Conservation (phyloP, 2,113 vertebrate species). For the Crotalus viridis region DNA sequence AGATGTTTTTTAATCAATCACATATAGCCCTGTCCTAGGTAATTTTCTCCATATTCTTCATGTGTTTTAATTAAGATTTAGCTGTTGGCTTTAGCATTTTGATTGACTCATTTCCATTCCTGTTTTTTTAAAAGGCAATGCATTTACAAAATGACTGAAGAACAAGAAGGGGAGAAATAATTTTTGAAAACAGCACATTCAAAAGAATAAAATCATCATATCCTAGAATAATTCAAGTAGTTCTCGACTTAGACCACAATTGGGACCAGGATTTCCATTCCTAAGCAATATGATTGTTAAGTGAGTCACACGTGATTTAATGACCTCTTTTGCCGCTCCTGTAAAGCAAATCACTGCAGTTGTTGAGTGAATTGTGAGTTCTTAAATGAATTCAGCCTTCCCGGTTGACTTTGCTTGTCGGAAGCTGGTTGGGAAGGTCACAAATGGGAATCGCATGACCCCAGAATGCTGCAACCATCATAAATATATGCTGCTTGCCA, state of each 20-base stretch:
- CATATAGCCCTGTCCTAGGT: background rate
- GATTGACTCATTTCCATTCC: background rate
- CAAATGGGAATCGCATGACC: background rate
- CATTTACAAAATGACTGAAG: background rate
- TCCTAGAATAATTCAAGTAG: background rate
- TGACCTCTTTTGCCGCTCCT: background rate
- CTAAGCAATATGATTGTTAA: background rate
- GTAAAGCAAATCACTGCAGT: background rate
- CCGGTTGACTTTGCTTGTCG: background rate
- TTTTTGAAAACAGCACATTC: background rate
- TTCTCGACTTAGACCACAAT: background rate
- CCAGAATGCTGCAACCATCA: background rate
- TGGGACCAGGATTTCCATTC: background rate
- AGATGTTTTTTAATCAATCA: background rate
- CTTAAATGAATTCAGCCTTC: background rate
- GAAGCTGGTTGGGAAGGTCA: background rate
- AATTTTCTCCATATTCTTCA: background rate
- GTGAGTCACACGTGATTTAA: background rate
- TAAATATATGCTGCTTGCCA: no score
- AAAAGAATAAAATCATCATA: background rate
- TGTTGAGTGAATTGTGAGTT: background rate
- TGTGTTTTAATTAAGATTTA: background rate
- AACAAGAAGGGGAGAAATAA: background rate
- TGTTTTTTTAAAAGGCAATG: background rate
- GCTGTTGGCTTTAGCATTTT: background rate